These are phyloP conservation scores for Tricholaema leucomelas DNA, from an alignment of 2,113 vertebrate genomes.

Conservation along the genomic window DNA sequence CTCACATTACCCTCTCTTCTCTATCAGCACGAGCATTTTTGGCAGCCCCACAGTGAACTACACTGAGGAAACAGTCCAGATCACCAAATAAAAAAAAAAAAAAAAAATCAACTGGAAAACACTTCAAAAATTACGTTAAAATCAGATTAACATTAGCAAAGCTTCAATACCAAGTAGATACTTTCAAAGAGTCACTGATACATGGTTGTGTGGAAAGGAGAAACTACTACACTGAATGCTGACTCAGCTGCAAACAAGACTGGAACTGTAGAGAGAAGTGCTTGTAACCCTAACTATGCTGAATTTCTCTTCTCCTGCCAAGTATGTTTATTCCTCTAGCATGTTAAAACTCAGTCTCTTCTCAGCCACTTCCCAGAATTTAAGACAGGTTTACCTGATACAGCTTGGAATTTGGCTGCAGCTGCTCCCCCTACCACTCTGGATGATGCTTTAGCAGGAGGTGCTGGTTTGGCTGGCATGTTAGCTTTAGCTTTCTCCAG, in stretches of 20 bases:
- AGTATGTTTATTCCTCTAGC: not conserved
- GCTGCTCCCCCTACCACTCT: slow-evolving; percentile 74
- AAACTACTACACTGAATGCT: not conserved
- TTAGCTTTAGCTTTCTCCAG: slow-evolving; percentile 93
- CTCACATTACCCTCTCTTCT: not conserved
- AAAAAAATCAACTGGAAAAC: not conserved
- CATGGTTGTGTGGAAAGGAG: not conserved
- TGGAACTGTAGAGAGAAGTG: not conserved
- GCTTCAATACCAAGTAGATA: not conserved
- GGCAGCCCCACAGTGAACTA: not conserved
- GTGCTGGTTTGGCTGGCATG: slow-evolving; percentile 91
- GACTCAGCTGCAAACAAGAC: not conserved
- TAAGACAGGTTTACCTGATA: slow-evolving; percentile 78
- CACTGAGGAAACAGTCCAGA: not conserved
- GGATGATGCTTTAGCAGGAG: slow-evolving; percentile 75
- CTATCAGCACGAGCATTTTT: not conserved
- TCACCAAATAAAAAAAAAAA: not conserved
- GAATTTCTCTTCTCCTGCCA: not conserved
- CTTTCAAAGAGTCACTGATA: slow-evolving; percentile 5
- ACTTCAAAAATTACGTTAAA: not conserved
- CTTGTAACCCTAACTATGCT: not conserved
- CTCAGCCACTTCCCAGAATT: not conserved
- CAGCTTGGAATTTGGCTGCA: slow-evolving; percentile 75
- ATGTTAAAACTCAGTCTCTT: not conserved
- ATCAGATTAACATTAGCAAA: not conserved